These are phyloP conservation scores for Mnemiopsis leidyi DNA, from an alignment of 37 sponge, comb jelly and placozoan species.

Conservation along the genomic window DNA sequence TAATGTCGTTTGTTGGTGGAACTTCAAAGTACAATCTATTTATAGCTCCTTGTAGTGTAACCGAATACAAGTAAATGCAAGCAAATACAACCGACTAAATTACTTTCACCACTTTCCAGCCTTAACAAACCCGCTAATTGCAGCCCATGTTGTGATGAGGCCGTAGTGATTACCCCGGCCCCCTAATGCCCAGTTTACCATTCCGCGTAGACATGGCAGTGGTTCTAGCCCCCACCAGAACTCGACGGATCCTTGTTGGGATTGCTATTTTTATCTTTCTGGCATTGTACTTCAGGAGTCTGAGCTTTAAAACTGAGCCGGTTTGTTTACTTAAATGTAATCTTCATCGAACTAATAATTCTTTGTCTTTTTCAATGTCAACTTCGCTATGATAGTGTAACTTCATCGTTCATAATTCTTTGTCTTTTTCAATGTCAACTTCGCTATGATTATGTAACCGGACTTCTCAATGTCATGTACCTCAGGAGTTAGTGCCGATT, in stretches of 20 bases:
- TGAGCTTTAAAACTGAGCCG: constrained; percentile 39
- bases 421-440: background rate
- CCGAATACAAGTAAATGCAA: too few relatives aligned
- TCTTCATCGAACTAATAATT: too few relatives aligned
- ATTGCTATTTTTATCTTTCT: constrained; percentile 7
- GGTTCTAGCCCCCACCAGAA: background rate
- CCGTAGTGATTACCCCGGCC: background rate
- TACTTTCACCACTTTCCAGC: too few relatives aligned
- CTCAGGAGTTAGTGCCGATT: background rate
- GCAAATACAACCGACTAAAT: too few relatives aligned
- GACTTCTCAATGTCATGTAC: too few relatives aligned
- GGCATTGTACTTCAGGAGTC: constrained; percentile 17
- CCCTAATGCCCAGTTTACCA: constrained; percentile 43
- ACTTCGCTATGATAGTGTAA: background rate
- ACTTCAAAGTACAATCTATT: too few relatives aligned
- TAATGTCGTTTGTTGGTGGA: too few relatives aligned
- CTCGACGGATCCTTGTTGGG: background rate
- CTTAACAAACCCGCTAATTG: background rate
- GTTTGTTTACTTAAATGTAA: background rate
- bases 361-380: background rate
- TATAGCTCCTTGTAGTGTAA: too few relatives aligned
- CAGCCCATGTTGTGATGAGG: background rate
- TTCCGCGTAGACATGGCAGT: constrained; percentile 14
- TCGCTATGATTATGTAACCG: background rate
- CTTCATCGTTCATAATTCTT: too few relatives aligned